Evolutionary conservation across 2,888 invertebrate genomes (phyloP).

Genomic region (Spatulosminthurus flaviceps): DNA sequence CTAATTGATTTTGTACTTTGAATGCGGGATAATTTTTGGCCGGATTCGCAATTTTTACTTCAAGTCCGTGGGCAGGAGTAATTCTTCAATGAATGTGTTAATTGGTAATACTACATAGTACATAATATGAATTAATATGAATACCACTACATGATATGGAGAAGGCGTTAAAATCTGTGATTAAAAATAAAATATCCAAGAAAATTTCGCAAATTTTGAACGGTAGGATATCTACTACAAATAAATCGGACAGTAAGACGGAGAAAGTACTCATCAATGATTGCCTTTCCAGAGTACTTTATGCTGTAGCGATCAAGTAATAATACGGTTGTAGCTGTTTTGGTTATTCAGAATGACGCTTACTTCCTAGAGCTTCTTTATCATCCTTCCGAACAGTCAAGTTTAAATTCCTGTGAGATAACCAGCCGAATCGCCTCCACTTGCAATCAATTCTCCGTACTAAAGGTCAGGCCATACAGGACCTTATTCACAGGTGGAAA

Average conservation of each 20-base stretch:
- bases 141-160: too few species aligned
- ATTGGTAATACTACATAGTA: too few species aligned
- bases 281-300: too few species aligned
- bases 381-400: not conserved
- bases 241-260: too few species aligned
- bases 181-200: too few species aligned
- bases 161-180: too few species aligned
- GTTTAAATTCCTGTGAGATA: not conserved
- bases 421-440: conserved; percentile 11
- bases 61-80: conserved; percentile 43
- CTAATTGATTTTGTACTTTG: conserved; percentile 55
- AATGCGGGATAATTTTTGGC: conserved; percentile 59
- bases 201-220: not conserved
- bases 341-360: too few species aligned
- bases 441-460: conserved; percentile 15
- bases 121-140: too few species aligned
- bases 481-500: too few species aligned
- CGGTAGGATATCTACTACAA: not conserved
- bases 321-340: too few species aligned
- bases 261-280: not conserved
- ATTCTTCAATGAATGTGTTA: not conserved
- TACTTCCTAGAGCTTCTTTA: conserved; percentile 2
- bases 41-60: conserved; percentile 56
- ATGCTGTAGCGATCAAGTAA: too few species aligned
- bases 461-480: too few species aligned